Percentiles rank a stretch among this genome's conserved stretches.
These are phyloP conservation scores for Rhabdornis inornatus DNA, from an alignment of 2,113 vertebrate genomes.

Conservation along the genomic window DNA sequence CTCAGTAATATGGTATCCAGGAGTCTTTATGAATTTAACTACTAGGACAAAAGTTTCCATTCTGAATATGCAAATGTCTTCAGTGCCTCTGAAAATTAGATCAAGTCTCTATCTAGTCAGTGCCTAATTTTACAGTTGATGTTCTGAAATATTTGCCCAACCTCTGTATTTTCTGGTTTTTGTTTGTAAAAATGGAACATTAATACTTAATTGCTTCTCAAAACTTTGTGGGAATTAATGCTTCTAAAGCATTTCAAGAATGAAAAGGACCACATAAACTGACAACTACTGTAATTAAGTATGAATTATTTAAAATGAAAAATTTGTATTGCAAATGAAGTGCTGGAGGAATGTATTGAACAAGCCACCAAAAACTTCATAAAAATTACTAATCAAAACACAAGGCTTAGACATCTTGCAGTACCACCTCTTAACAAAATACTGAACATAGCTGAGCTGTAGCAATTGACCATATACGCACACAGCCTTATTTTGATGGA, in stretches of 20 bases:
- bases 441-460: not conserved
- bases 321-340: constrained; percentile 67
- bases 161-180: constrained; percentile 56
- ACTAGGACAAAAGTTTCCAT: constrained; percentile 46
- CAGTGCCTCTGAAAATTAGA: constrained; percentile 58
- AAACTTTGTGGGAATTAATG: constrained; percentile 63
- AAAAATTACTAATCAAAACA: constrained; percentile 50
- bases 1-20: constrained; percentile 15
- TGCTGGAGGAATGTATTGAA: constrained; percentile 48
- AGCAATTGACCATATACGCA: not conserved
- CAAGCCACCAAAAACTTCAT: constrained; percentile 45
- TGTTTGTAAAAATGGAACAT: constrained; percentile 58
- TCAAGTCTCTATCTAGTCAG: constrained; percentile 45
- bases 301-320: constrained; percentile 62
- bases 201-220: constrained; percentile 64
- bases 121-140: constrained; percentile 64
- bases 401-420: constrained; percentile 30
- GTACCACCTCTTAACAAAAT: constrained; percentile 16
- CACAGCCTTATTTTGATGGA: not conserved
- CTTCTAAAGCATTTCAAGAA: constrained; percentile 65
- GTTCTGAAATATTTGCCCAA: constrained; percentile 61
- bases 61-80: constrained; percentile 53
- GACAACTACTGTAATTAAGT: constrained; percentile 63
- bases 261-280: constrained; percentile 65
- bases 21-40: constrained; percentile 43